A percentile compares a stretch with the other conserved stretches of the same genome.
phyloP scores from a whole-genome alignment of 1,140 invertebrate species.

The Drosophila asahinai region DNA sequence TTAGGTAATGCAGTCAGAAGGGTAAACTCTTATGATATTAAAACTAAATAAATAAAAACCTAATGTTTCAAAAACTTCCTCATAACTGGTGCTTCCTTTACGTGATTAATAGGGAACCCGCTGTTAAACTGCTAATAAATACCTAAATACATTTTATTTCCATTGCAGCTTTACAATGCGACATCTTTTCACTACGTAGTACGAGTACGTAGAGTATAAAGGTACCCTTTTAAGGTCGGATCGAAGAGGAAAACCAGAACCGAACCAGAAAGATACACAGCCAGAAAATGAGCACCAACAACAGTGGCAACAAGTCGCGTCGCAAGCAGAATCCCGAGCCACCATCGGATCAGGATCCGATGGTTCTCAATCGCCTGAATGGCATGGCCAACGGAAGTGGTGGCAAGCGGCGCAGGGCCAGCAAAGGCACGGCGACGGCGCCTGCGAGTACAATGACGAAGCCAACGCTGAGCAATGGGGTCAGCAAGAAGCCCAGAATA shows the following conservation, averaged over 20 bases:
- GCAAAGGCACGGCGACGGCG: slow-evolving; percentile 8
- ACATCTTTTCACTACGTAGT: slow-evolving; percentile 18
- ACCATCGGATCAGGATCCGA: slow-evolving; percentile 22
- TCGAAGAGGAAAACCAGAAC: not conserved
- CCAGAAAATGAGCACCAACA: slow-evolving; percentile 27
- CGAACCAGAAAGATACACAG: slow-evolving; percentile 34
- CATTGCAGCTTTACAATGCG: too few species aligned
- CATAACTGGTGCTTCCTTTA: too few species aligned
- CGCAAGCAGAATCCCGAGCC: slow-evolving; percentile 27
- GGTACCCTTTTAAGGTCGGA: not conserved
- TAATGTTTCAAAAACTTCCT: too few species aligned
- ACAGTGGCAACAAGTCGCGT: slow-evolving; percentile 30
- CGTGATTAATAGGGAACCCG: not conserved
- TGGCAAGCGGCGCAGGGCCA: slow-evolving; percentile 41
- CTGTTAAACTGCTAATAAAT: not conserved
- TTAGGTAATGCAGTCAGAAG: too few species aligned
- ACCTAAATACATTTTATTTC: not conserved
- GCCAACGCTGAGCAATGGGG: slow-evolving; percentile 46
- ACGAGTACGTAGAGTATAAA: slow-evolving; percentile 6
- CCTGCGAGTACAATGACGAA: not conserved
- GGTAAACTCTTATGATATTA: too few species aligned
- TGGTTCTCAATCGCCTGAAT: slow-evolving; percentile 34
- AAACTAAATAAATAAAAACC: too few species aligned
- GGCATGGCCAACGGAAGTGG: slow-evolving; percentile 51
- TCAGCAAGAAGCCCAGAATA: slow-evolving; percentile 40